phyloP scores from a whole-genome alignment of 2,888 invertebrate species.

The Andricus curvator region DNA sequence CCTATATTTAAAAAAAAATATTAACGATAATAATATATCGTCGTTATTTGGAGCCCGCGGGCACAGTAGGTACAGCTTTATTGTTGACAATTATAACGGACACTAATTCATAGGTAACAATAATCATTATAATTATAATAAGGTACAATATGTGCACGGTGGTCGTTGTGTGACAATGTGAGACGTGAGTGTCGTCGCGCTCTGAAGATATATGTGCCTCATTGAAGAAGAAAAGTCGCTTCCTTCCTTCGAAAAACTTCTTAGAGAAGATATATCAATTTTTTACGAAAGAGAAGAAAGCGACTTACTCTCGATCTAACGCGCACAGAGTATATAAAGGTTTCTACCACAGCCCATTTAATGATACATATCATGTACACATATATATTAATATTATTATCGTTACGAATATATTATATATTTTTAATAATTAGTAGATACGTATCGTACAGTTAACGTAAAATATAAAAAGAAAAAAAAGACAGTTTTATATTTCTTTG shows the following conservation, averaged over 20 bases:
- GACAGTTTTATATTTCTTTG: conserved; percentile 46
- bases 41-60: conserved; percentile 39
- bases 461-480: conserved; percentile 61
- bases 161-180: conserved; percentile 68
- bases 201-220: conserved; percentile 56
- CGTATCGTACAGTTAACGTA: conserved; percentile 56
- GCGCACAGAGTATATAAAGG: conserved; percentile 70
- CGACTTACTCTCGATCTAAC: conserved; percentile 56
- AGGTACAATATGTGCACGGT: conserved; percentile 74
- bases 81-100: conserved; percentile 74
- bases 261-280: conserved; percentile 42
- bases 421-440: conserved; percentile 54
- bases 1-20: conserved; percentile 37
- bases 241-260: conserved; percentile 22
- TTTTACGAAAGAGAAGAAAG: conserved; percentile 55
- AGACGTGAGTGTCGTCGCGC: conserved; percentile 58
- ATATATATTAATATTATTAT: conserved; percentile 61
- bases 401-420: conserved; percentile 45
- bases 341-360: conserved; percentile 77
- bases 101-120: conserved; percentile 56
- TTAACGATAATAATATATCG: conserved; percentile 19
- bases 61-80: conserved; percentile 68
- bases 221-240: conserved; percentile 32
- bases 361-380: conserved; percentile 68
- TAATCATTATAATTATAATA: conserved; percentile 66